Evolutionary conservation across 1,140 invertebrate species (phyloP), one percentile per base, ranked within the genome.

Genomic region (Aleiodes sp.): DNA sequence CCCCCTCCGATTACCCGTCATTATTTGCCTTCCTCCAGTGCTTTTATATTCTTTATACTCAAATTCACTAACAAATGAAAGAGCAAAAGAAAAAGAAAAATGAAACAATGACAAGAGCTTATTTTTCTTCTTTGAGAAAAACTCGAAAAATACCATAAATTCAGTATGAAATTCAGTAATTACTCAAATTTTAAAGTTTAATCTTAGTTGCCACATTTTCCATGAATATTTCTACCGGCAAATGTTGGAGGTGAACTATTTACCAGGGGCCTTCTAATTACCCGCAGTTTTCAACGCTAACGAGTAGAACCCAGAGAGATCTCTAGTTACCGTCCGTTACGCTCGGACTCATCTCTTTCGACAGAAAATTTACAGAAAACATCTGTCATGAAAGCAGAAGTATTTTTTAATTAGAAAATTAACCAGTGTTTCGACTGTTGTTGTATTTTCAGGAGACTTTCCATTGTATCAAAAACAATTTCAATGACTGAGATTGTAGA

Each of bases 211-310:
- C 46, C 21, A 52, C 46, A 52, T 66, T 56, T 56, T 56, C 4
- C 29, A 7, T n/a, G 29, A 16, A 21, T 19, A 35, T 35, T 28
- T 19, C 16, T 14, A 24, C 41, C 46, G 14, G 64, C 16, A 31
- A 59, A 46, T 16, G 29, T n/a, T n/a, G 29, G 62, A 69, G 67
- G 71, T 73, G 71, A 76, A 79, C 75, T 81, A 79, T 81, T 82
- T 80, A 79, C 76, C 74, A 80, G 75, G 77, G 70, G 75, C 74
- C 77, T 76, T 73, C 76, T 82, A 82, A 82, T 82, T 82, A 82
- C 81, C 78, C 78, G 75, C 74, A 82, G 78, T 80, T 79, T 74
- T 75, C 68, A 73, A 76, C 78, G 74, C 77, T 78, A 80, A 80
- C 76, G 56, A 67, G 65, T n/a, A 56, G 64, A 63, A 14, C 4